Evolutionary conservation across 2,113 vertebrate genomes (phyloP).

Genomic region (Lasiurus cinereus): DNA sequence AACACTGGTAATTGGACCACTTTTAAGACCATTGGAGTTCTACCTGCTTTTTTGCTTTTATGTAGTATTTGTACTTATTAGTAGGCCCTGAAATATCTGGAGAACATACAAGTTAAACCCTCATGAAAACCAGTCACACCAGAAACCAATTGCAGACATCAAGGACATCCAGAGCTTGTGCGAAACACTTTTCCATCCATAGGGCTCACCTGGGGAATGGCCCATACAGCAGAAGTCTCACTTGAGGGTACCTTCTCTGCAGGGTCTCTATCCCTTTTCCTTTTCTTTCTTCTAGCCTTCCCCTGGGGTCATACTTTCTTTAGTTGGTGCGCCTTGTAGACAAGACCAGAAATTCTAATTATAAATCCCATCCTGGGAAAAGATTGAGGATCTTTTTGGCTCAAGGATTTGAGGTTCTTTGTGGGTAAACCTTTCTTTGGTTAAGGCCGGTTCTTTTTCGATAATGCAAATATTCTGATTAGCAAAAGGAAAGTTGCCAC

Average conservation of each 20-base stretch:
- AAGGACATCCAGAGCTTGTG: not conserved
- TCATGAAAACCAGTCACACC: not conserved
- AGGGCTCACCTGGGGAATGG: not conserved
- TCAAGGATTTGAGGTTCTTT: slow-evolving; percentile 7
- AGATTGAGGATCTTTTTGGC: not conserved
- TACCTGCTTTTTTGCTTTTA: not conserved
- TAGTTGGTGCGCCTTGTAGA: not conserved
- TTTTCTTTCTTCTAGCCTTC: not conserved
- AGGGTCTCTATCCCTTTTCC: not conserved
- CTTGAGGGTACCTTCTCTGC: not conserved
- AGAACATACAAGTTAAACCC: not conserved
- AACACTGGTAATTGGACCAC: not conserved
- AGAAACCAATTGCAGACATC: not conserved
- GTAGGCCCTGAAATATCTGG: not conserved
- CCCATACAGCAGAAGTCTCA: not conserved
- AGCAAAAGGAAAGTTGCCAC: not conserved
- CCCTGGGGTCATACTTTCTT: not conserved
- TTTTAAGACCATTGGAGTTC: slow-evolving; percentile 1
- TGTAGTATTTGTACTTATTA: too few relatives aligned
- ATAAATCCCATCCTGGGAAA: not conserved
- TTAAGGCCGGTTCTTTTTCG: not conserved
- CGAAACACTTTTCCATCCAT: not conserved
- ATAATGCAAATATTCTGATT: not conserved
- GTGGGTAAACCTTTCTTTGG: not conserved
- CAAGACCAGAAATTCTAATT: not conserved